phyloP scores from a whole-genome alignment of 2,888 invertebrate species.

The Megaustenia siamemsis region DNA sequence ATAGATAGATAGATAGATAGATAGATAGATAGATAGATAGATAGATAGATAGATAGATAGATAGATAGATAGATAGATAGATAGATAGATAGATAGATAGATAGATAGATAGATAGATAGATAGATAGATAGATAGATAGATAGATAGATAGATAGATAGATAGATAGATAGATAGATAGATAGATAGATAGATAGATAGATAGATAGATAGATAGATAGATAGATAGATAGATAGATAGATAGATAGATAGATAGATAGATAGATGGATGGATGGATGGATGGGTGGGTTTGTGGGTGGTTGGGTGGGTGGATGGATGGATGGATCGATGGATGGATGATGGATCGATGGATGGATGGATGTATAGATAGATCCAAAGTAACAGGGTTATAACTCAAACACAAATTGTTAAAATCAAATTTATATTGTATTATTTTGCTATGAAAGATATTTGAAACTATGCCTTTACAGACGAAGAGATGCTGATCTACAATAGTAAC shows the following conservation, averaged over 20 bases:
- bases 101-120: background rate
- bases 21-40: background rate
- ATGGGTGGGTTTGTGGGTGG: too few relatives aligned
- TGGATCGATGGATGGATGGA: too few relatives aligned
- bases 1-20: background rate
- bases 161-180: constrained; percentile 15
- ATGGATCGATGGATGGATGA: too few relatives aligned
- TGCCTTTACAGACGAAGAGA: too few relatives aligned
- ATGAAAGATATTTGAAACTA: too few relatives aligned
- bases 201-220: constrained; percentile 4
- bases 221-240: constrained; percentile 4
- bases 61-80: background rate
- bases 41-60: background rate
- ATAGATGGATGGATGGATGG: too few relatives aligned
- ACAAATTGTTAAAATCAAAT: too few relatives aligned
- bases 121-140: background rate
- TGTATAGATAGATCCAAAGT: too few relatives aligned
- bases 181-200: background rate
- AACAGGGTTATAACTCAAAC: too few relatives aligned
- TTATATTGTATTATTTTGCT: too few relatives aligned
- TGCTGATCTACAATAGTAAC: too few relatives aligned
- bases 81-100: background rate
- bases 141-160: constrained; percentile 11
- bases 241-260: background rate
- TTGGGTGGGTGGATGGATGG: too few relatives aligned